Evolutionary conservation across 2,888 invertebrate species (phyloP).

Genomic region (Lobophora halterata): DNA sequence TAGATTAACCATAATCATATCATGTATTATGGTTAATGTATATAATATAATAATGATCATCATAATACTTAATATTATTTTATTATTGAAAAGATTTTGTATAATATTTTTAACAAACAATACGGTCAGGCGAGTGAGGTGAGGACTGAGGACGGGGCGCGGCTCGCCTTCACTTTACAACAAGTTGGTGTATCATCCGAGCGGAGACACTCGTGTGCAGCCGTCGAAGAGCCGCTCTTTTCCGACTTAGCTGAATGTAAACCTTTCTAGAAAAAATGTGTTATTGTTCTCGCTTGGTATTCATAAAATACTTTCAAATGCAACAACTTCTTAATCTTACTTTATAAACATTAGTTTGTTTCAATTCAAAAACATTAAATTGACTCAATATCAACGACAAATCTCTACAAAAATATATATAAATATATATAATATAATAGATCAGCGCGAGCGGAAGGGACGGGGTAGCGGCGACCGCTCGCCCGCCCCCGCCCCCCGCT

Average conservation of each 20-base stretch:
- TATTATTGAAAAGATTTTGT: constrained; percentile 41
- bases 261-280: constrained; percentile 78
- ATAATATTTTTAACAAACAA: constrained; percentile 66
- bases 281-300: constrained; percentile 80
- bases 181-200: too few species aligned
- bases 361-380: constrained; percentile 79
- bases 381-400: constrained; percentile 80
- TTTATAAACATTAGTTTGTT: constrained; percentile 76
- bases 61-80: constrained; percentile 11
- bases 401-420: constrained; percentile 80
- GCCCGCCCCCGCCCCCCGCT: constrained; percentile 23
- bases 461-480: constrained; percentile 25
- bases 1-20: too few species aligned
- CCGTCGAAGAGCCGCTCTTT: too few species aligned
- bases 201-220: too few species aligned
- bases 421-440: constrained; percentile 43
- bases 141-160: background rate
- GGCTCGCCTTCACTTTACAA: background rate
- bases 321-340: constrained; percentile 79
- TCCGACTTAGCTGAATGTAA: too few species aligned
- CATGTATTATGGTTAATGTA: constrained; percentile 34
- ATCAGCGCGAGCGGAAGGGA: constrained; percentile 68
- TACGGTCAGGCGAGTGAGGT: constrained; percentile 39
- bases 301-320: constrained; percentile 80
- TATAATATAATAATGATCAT: constrained; percentile 17